Conservation (phyloP, 2,113 vertebrate species). For the Tamias sibiricus region DNA sequence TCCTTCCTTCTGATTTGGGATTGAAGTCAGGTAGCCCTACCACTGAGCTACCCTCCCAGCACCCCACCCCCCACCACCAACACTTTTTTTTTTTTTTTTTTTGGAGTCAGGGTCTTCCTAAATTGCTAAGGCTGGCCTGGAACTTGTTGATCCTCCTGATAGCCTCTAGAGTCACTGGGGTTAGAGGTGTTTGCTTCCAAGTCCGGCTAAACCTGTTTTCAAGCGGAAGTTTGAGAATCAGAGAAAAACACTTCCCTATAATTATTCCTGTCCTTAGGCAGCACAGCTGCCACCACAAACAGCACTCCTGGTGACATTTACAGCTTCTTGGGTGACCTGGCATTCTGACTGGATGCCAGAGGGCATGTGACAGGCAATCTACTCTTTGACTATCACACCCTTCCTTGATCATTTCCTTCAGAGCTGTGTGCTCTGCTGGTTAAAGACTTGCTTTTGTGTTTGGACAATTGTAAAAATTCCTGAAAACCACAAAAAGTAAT, state of each 20-base stretch:
- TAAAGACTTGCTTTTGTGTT: conserved; percentile 6
- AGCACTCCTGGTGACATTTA: neutral
- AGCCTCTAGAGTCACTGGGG: too few species aligned
- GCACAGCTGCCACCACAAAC: neutral
- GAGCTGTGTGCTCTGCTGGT: neutral
- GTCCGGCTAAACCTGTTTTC: neutral
- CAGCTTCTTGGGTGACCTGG: neutral
- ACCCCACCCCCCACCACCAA: too few species aligned
- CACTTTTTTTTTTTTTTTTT: too few species aligned
- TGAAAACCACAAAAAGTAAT: neutral
- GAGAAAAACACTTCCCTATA: neutral
- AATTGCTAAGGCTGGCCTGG: too few species aligned
- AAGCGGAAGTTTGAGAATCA: neutral
- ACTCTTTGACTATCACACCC: neutral
- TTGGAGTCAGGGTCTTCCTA: too few species aligned
- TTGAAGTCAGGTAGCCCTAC: too few species aligned
- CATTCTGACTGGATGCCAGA: neutral
- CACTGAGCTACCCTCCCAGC: too few species aligned
- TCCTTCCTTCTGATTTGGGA: too few species aligned
- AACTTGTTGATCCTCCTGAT: too few species aligned
- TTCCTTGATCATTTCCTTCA: neutral
- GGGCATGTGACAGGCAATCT: neutral
- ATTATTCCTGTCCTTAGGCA: neutral
- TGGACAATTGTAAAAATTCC: neutral
- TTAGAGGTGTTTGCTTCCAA: too few species aligned